Evolutionary conservation across 2,888 invertebrate genomes (phyloP), one percentile per base, ranked within the genome.

Genomic region (Oscheius sp.): DNA sequence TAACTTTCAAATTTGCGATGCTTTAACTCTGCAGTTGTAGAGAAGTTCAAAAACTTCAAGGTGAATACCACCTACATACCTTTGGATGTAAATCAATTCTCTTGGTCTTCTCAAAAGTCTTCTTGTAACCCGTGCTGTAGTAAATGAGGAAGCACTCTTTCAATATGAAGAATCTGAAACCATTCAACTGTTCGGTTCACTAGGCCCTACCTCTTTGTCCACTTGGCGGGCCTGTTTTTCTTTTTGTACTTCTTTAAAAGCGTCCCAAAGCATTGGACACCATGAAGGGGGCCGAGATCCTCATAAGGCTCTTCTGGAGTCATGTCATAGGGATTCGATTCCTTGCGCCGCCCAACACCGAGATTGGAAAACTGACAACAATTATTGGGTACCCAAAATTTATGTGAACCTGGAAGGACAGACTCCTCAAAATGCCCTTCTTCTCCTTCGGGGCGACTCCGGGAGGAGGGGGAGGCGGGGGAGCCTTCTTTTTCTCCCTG

Each of bases 131-230:
- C 1, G 81, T 74, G 3, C 89, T 82, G 80, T 90, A 91, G 83
- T 91, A 91, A 65, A 91, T 84, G 32, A 91, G 82, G 84, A 90
- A 91, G 55, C 90, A 90, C 86, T 91, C 91, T 83, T 90, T 90
- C n/a, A 91, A 86, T 9, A 91, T 81, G 78, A 91, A 90, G 83
- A 90, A 91, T 72, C 91, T 90, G 84, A 48, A 71, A 51, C 4
- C 33, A 68, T 21, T 29, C 1, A 33, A 13, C 10, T 60, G 33
- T 35, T 10, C 11, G 4, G 33, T n/a, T 35, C 3, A 32, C 5
- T 53, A 11, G n/a, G n/a, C 10, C 33, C n/a, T 55, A 79, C 81
- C 79, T 59, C 48, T 85, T 85, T 11, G 80, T 79, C 86, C 86
- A 86, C 62, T 82, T 85, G 13, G 83, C 84, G 0, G 82, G 74